Percentiles rank a stretch among this genome's conserved stretches.
phyloP scores from a whole-genome alignment of 1,140 invertebrate genomes.

The Zophobas morio region DNA sequence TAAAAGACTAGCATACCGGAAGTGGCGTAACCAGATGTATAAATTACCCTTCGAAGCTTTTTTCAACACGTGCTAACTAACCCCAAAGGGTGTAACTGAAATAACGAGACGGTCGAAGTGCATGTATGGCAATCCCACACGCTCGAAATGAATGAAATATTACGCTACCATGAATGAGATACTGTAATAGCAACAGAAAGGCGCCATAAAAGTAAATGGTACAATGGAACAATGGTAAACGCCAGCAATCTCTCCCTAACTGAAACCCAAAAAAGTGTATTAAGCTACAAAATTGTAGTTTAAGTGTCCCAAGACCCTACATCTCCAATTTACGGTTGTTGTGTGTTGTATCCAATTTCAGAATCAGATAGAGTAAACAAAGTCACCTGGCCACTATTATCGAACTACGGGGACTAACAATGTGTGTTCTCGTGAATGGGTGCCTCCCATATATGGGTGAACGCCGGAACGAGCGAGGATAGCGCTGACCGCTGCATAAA shows the following conservation, averaged over 20 bases:
- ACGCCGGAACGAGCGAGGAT: background rate
- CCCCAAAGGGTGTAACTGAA: constrained; percentile 28
- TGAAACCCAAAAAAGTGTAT: constrained; percentile 7
- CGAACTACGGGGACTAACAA: constrained; percentile 21
- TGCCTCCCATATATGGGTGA: constrained; percentile 27
- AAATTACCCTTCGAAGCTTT: constrained; percentile 30
- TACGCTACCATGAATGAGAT: constrained; percentile 12
- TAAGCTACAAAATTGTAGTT: constrained; percentile 26
- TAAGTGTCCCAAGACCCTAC: constrained; percentile 14
- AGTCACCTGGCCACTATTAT: constrained; percentile 42
- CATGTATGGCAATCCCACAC: constrained; percentile 4
- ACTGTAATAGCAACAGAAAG: constrained; percentile 7
- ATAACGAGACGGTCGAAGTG: background rate
- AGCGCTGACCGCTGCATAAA: background rate
- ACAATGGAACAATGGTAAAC: background rate
- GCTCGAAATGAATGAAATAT: constrained; percentile 21
- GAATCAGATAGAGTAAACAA: constrained; percentile 38
- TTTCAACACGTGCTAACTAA: constrained; percentile 18
- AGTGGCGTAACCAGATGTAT: constrained; percentile 35
- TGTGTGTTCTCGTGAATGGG: constrained; percentile 41
- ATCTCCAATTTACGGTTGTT: constrained; percentile 30
- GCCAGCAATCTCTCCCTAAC: background rate
- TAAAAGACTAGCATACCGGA: background rate
- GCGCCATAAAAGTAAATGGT: constrained; percentile 2
- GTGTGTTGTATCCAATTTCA: constrained; percentile 38